Base-by-base conservation (phyloP, 2,113 vertebrate genomes). In the Sisor rabdophorus region DNA sequence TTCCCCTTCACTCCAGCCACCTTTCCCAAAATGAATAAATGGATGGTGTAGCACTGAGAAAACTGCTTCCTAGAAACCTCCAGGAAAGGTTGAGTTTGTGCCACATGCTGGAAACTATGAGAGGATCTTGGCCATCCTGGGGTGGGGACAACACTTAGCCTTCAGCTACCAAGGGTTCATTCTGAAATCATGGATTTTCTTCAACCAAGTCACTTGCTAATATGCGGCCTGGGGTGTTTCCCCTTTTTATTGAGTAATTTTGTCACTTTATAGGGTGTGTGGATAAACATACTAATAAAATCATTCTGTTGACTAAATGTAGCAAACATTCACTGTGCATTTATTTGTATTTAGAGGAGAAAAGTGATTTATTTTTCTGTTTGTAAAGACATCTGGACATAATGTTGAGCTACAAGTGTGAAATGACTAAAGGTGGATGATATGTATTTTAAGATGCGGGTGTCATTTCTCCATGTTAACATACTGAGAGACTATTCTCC, bases 61-160 rank as follows among this genome's bases (percentile, higher is more conserved):
- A 89, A 85, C 82, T 82, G 2, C 4, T 80, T 74, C 64, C 76
- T 78, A 85, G 80, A 85, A 85, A 85, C 75, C 81, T 72, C 71
- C 78, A 83, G 83, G 83, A 84, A 85, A 80, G 74, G 78, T 73
- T 74, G 40, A 81, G 84, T 71, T 84, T 79, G 75, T 77, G 83
- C 85, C 83, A 78, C 81, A 74, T 65, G 52, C 55, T 87, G 87
- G 87, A 86, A 89, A 88, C 61, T 87, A 81, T 86, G 86, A 88
- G 80, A 58, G 58, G 70, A 59, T 22, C 56, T 82, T 56, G 11
- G 80, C 58, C 54, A 26, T 52, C 47, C 64, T 50, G 64, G 77
- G 73, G 73, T 72, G 61, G 81, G 59, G 75, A 68, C 68, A 26
- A 50, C 24, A 50, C 15, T 58, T 24, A 7, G 47, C 50, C 53